phyloP scores from a whole-genome alignment of 2,888 invertebrate genomes.

The Polyommatus iphigenia region DNA sequence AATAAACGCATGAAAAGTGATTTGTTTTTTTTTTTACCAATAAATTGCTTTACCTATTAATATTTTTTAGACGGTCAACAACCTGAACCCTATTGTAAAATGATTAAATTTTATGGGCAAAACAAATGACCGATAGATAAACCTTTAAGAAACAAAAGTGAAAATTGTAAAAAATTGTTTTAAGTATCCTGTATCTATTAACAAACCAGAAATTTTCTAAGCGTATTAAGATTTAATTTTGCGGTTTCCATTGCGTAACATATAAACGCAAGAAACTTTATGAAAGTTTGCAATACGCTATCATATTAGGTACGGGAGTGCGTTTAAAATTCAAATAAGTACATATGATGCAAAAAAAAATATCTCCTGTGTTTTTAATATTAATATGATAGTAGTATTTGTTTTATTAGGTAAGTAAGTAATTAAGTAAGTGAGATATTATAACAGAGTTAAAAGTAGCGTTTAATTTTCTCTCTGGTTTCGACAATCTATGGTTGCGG shows the following conservation, averaged over 20 bases:
- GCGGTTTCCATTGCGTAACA: neutral
- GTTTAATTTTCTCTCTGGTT: too few relatives aligned
- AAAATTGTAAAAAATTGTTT: neutral
- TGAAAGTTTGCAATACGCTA: neutral
- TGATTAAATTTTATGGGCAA: neutral
- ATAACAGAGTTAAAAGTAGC: too few relatives aligned
- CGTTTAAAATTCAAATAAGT: neutral
- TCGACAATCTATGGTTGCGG: neutral
- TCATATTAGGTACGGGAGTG: neutral
- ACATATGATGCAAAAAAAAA: too few relatives aligned
- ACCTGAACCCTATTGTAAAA: neutral
- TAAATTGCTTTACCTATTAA: neutral
- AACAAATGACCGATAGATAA: neutral
- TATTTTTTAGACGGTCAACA: neutral
- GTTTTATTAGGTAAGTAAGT: too few relatives aligned
- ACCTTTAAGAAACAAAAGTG: neutral
- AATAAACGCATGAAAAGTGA: neutral
- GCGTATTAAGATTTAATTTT: neutral
- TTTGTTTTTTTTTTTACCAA: neutral
- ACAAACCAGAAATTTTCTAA: neutral
- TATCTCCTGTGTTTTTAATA: too few relatives aligned
- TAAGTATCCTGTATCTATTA: neutral
- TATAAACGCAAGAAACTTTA: neutral
- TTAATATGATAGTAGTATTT: too few relatives aligned
- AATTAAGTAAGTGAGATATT: too few relatives aligned